Evolutionary conservation across 2,888 invertebrate species (phyloP), one percentile per base, ranked within the genome.

Genomic region (Meiosimyza decipiens): DNA sequence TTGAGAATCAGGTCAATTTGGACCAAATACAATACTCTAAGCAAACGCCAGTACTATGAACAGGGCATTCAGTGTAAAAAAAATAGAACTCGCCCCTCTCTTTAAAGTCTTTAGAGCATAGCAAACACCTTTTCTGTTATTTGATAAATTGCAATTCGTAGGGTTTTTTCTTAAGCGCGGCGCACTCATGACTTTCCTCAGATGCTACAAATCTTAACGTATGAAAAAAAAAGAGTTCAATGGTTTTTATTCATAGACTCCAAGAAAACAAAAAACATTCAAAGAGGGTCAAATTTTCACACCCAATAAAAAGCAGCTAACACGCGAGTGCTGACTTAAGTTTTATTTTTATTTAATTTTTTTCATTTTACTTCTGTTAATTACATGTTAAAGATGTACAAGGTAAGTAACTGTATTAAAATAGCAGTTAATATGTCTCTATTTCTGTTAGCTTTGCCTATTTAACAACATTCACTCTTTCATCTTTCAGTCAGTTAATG

Each of bases 211-310:
- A 40, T 9, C 3, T 28, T 28, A 40, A 7, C 40, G 1, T 40
- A 40, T 40, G 40, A 7, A 40, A 40, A 40, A 40, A 40, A 40
- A 40, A 40, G 7, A 40, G 40, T 40, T 40, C 40, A 40, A 40
- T 40, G 40, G 40, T 40, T 40, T 40, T 40, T 40, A 40, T 40
- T 40, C 40, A 40, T 7, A 40, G 9, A 40, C 40, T 40, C 7
- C 40, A 40, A 9, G 2, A 40, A 40, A 40, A 40, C 1, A 40
- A 28, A 22, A 57, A 57, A 16, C 18, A 57, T 28, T 18, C 22
- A 28, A 57, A 57, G 28, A 15, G 57, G 57, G 57, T 57, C 28
- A 57, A 57, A 57, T 28, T 57, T 57, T 57, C 57, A 57, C 57
- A 57, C 57, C 57, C 22, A 57, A 57, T 28, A 57, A 57, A 57